Base-by-base conservation (phyloP, 2,888 invertebrate genomes). In the Microctonus hyperodae region DNA sequence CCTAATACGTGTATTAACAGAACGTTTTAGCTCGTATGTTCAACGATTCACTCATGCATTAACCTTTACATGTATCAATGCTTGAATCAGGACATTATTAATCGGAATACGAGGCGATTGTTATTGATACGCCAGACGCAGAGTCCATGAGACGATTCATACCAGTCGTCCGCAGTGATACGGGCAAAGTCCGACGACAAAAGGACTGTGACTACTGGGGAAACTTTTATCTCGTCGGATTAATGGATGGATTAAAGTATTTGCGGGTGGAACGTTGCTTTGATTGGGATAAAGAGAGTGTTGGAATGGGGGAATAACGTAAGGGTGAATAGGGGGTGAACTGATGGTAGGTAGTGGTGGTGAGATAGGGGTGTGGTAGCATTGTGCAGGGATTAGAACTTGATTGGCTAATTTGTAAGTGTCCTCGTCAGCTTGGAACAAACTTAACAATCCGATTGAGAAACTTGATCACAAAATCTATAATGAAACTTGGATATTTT, bases 341-440 rank as follows among this genome's bases (percentile, higher is more conserved):
- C 3, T 7, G 28, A 28, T 28, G 7, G 28, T 28, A 7, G 28
- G 28, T 5, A 7, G 59, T 48, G 53, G 65, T 33, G 51, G 56
- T 64, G 50, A 60, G 33, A 48, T 37, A 57, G 64, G 62, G 63
- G 60, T 37, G 69, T 37, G 69, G 44, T 44, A 69, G 66, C 56
- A 58, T 67, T 65, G 64, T 68, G 77, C 74, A 73, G 79, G 82
- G 83, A 83, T 83, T 81, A 82, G 81, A 74, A 79, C 83, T 83
- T 83, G 83, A 83, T 83, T 83, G 83, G 82, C 83, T 83, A 83
- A 83, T 83, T 83, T 83, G 83, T 83, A 83, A 83, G 82, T 84
- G 82, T 84, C 84, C 76, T 74, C 74, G 72, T 77, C 82, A 80
- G 81, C 71, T 73, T 71, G 67, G 55, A 69, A 69, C 72, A 71